phyloP scores from a whole-genome alignment of 2,888 invertebrate genomes.

The Hydroisotoma schaefferi region DNA sequence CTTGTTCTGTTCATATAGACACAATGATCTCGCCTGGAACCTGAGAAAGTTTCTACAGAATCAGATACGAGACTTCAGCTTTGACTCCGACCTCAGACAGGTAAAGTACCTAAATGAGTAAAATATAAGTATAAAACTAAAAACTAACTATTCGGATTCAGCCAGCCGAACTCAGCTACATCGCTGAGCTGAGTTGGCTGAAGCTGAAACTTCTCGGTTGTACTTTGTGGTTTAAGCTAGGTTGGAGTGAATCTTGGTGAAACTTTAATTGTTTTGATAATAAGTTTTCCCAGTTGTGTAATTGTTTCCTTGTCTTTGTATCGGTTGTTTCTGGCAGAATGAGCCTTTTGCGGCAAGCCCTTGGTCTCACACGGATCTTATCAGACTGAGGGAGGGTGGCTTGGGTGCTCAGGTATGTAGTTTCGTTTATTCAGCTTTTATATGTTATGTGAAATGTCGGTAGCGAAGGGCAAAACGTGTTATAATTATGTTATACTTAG shows the following conservation, averaged over 20 bases:
- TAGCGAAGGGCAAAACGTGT: too few relatives aligned
- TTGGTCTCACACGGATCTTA: conserved; percentile 53
- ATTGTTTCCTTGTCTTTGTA: conserved; percentile 13
- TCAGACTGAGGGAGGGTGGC: conserved; percentile 51
- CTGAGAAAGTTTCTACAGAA: conserved; percentile 48
- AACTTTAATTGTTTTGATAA: conserved; percentile 15
- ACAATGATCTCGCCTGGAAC: conserved; percentile 50
- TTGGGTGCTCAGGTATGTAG: conserved; percentile 54
- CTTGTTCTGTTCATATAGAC: too few relatives aligned
- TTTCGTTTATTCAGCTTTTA: too few relatives aligned
- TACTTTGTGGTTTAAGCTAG: too few relatives aligned
- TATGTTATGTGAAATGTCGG: too few relatives aligned
- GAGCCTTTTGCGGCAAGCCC: conserved; percentile 48
- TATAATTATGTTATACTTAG: too few relatives aligned
- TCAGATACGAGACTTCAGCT: conserved; percentile 48
- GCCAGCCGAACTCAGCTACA: too few relatives aligned
- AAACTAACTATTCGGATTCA: too few relatives aligned
- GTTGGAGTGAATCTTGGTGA: background rate
- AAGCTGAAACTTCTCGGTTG: too few relatives aligned
- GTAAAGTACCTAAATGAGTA: too few relatives aligned
- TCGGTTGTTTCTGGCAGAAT: conserved; percentile 37
- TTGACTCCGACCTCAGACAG: conserved; percentile 48
- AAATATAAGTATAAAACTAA: too few relatives aligned
- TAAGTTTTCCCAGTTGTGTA: conserved; percentile 1
- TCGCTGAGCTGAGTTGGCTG: too few relatives aligned